Evolutionary conservation across 2,113 vertebrate genomes (phyloP), one percentile per base, ranked within the genome.

Genomic region (Dasyprocta punctata): DNA sequence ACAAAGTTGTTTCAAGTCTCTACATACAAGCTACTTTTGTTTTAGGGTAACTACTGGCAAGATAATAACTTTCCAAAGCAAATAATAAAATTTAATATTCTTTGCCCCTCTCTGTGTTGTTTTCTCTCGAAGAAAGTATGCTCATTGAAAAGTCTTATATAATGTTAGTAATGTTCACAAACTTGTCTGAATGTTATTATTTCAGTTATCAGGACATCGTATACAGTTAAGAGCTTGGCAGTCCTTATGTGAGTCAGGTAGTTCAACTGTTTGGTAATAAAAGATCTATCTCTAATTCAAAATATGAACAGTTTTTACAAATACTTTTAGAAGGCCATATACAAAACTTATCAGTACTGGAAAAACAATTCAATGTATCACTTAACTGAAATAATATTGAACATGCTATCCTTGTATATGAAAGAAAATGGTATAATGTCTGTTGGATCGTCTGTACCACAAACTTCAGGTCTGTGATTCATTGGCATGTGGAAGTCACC

Each of bases 11-110:
- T 92, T 84, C 20, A 89, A 52, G 71, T 41, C 22, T 97, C 7
- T 63, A 14, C 78, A 10, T 78, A 54, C 7, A 82, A 65, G 54
- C 54, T 60, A 75, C 24, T 94, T 97, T 61, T 92, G 28, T 95
- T 92, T 92, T 86, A 95, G 77, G 33, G n/a, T 95, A 88, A 73
- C 44, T 71, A 11, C 67, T 41, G 28, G 30, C 47, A 83, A 84
- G 38, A 67, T 90, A 67, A 2, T 78, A 73, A 92, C 38, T 89
- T 88, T 88, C 58, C 58, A 90, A 95, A 96, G 81, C 80, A 52
- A 90, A 24, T 89, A 81, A 16, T 75, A 77, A 95, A 22, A 90
- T 65, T 80, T 92, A 92, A 81, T 75, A 88, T 67, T 60, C 14
- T 38, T n/a, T 81, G 47, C 33, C 26, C 58, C 12, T 11, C 3